Evolutionary conservation across 2,888 invertebrate species (phyloP), one percentile per base, ranked within the genome.

Genomic region (Diarsia mendica): DNA sequence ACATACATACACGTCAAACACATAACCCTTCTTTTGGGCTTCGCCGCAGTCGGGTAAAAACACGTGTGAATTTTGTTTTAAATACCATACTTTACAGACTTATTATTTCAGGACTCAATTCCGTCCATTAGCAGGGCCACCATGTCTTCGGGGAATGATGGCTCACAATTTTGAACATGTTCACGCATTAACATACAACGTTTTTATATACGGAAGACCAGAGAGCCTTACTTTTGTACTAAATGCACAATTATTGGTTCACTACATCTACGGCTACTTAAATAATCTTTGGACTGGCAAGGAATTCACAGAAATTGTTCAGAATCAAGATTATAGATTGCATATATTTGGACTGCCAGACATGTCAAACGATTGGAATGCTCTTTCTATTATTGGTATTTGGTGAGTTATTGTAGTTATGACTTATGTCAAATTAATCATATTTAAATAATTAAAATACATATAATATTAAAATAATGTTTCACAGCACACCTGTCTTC

Each of bases 341-440:
- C 90, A 92, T 77, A 87, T 96, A 5, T 78, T 95, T 10, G 95
- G 94, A 0, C 70, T 95, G 44, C 95, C 96, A 20, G 96, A 96
- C 87, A 88, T 94, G 0, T 85, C 90, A 3, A 90, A 86, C 33
- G 92, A 94, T 44, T 96, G 95, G 95, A 87, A 92, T 72, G 91
- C 95, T 0, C 85, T 96, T 4, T 95, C 95, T 0, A 92, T 92
- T 1, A 87, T 95, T 46, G 94, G 92, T 39, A 90, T 96, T 81
- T 96, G 96, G 96, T 96, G 86, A 93, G 95, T 60, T 51, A 58
- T n/a, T 23, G 8, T 15, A 44, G 5, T 67, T 3, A n/a, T 20
- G 13, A 8, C 9, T 13, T 76, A 55, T 13, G 23, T 39, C 39
- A 39, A 39, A 39, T 39, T 2, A 39, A 5, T 39, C 39, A 39